phyloP scores from a whole-genome alignment of 53 echinoderm and acorn worm species.

The Crossaster papposus region DNA sequence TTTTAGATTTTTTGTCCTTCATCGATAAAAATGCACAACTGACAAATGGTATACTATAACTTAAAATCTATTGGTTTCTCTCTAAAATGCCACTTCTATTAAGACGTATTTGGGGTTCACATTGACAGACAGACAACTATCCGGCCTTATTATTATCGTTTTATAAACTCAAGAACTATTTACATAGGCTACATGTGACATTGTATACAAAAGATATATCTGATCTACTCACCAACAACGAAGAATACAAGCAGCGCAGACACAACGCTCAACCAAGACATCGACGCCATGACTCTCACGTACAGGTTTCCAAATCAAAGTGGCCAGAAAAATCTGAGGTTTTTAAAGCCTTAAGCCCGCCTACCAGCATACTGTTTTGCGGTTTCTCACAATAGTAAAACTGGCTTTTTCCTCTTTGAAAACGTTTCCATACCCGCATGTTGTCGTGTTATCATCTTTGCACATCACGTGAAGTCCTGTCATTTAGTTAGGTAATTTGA shows the following conservation, averaged over 20 bases:
- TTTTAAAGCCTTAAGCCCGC: not conserved
- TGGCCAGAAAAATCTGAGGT: not conserved
- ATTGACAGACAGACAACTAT: too few species aligned
- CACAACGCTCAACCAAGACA: not conserved
- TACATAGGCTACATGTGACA: too few species aligned
- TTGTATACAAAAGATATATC: not conserved
- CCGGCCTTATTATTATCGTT: too few species aligned
- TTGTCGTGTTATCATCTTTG: not conserved
- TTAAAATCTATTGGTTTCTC: too few species aligned
- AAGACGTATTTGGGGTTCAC: too few species aligned
- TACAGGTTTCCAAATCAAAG: not conserved
- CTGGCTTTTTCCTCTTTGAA: not conserved
- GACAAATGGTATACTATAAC: too few species aligned
- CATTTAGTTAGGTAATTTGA: not conserved
- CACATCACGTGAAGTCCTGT: not conserved
- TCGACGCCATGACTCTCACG: not conserved
- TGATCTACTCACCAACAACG: not conserved
- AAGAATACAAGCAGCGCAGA: not conserved
- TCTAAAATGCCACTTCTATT: too few species aligned
- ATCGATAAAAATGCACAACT: too few species aligned
- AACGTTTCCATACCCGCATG: not conserved
- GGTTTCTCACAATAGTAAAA: not conserved
- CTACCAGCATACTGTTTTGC: not conserved
- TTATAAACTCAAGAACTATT: too few species aligned
- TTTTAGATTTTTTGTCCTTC: too few species aligned